Conservation (phyloP, 2,888 invertebrate species). For the Arrhopalites spinosus region DNA sequence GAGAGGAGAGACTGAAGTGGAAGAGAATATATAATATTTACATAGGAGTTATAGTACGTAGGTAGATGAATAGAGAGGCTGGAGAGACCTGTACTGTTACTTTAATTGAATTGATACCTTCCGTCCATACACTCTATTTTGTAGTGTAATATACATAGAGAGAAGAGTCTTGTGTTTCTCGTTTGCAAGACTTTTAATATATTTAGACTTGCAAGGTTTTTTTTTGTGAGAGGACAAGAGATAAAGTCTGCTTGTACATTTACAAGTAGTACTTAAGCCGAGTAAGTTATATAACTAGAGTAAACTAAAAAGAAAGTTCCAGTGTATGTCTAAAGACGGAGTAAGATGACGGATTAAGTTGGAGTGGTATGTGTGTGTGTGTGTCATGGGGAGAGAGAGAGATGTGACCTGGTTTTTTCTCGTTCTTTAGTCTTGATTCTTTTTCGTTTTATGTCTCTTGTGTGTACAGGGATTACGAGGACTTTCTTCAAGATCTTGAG, state of each 20-base stretch:
- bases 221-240: background rate
- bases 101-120: background rate
- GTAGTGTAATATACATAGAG: background rate
- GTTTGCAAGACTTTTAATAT: no score
- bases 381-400: constrained; percentile 2
- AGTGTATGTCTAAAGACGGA: constrained; percentile 8
- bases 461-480: constrained; percentile 80
- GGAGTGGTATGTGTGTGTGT: background rate
- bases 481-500: constrained; percentile 96
- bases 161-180: no score
- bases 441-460: constrained; percentile 29
- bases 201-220: no score
- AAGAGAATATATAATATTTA: background rate
- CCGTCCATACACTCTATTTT: background rate
- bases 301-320: constrained; percentile 1
- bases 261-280: constrained; percentile 6
- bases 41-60: background rate
- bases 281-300: background rate
- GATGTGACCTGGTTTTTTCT: constrained; percentile 26
- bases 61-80: background rate
- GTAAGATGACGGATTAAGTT: constrained; percentile 26
- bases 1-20: no score
- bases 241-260: constrained; percentile 20
- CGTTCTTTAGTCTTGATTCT: constrained; percentile 2
- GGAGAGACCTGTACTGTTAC: background rate